These are phyloP conservation scores for Podilymbus podiceps DNA, from an alignment of 2,113 vertebrate species.

Conservation along the genomic window DNA sequence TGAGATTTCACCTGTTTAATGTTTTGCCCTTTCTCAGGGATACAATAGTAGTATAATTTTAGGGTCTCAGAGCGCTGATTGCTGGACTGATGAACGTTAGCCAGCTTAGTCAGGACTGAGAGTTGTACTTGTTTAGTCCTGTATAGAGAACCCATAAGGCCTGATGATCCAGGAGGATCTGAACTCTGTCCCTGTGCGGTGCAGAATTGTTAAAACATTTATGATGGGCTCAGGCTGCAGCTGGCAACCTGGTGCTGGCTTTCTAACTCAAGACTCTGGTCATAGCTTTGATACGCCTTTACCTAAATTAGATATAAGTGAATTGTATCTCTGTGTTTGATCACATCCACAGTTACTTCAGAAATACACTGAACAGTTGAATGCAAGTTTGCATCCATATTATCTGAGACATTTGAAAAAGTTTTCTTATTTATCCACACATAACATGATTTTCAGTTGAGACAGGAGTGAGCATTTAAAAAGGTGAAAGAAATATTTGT, in stretches of 20 bases:
- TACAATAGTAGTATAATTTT: neutral
- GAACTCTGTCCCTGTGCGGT: neutral
- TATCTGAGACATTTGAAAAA: neutral
- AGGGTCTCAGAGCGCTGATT: neutral
- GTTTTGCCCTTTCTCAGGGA: neutral
- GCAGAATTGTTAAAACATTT: neutral
- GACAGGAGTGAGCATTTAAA: neutral
- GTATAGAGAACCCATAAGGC: neutral
- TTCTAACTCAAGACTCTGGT: neutral
- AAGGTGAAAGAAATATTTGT: neutral
- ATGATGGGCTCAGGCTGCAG: neutral
- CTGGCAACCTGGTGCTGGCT: rapidly evolving
- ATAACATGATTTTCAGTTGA: neutral
- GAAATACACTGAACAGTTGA: neutral
- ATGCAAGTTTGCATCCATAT: neutral
- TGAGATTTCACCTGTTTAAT: neutral
- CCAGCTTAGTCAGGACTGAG: rapidly evolving
- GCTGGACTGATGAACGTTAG: neutral
- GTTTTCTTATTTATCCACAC: neutral
- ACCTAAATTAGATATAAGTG: neutral
- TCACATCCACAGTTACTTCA: neutral
- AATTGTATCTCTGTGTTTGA: neutral
- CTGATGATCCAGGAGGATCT: neutral
- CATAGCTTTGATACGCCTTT: neutral
- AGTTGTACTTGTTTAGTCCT: neutral